These are phyloP conservation scores for Sorex araneus DNA, from an alignment of 2,113 vertebrate species.

Conservation along the genomic window DNA sequence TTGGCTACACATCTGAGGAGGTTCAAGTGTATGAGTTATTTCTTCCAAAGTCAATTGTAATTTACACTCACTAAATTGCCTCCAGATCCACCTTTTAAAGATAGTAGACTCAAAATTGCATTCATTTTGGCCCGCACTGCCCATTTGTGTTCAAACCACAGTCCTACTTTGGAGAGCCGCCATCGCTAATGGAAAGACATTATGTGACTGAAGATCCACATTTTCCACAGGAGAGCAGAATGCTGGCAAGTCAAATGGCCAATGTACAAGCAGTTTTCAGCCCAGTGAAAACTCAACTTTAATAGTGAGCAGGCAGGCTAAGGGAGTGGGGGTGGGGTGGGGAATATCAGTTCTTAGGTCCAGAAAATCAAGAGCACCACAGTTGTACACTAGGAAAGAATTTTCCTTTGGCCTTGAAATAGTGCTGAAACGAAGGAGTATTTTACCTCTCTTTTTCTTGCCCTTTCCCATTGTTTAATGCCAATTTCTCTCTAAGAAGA, in stretches of 20 bases:
- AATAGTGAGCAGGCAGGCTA: slow-evolving; percentile 53
- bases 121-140: slow-evolving; percentile 83
- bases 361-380: slow-evolving; percentile 70
- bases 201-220: slow-evolving; percentile 79
- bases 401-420: slow-evolving; percentile 63
- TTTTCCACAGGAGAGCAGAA: slow-evolving; percentile 82
- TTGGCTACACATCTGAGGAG: slow-evolving; percentile 86
- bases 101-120: slow-evolving; percentile 83
- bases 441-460: slow-evolving; percentile 29
- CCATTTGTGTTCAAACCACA: slow-evolving; percentile 84
- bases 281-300: slow-evolving; percentile 64
- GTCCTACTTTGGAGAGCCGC: slow-evolving; percentile 81
- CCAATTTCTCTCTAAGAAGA: neutral
- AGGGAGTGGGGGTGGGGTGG: neutral
- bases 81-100: slow-evolving; percentile 87
- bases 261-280: slow-evolving; percentile 75
- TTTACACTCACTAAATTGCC: slow-evolving; percentile 87
- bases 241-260: slow-evolving; percentile 82
- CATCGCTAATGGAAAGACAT: slow-evolving; percentile 85
- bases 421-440: slow-evolving; percentile 5
- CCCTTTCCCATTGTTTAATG: slow-evolving; percentile 38
- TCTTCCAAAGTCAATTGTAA: slow-evolving; percentile 87
- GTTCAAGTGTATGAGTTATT: slow-evolving; percentile 86
- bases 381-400: slow-evolving; percentile 53
- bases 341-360: slow-evolving; percentile 33